A percentile compares a stretch with the other conserved stretches of the same genome.
These are phyloP conservation scores for Drosophila flavopinicola DNA, from an alignment of 2,888 invertebrate species.

Conservation along the genomic window DNA sequence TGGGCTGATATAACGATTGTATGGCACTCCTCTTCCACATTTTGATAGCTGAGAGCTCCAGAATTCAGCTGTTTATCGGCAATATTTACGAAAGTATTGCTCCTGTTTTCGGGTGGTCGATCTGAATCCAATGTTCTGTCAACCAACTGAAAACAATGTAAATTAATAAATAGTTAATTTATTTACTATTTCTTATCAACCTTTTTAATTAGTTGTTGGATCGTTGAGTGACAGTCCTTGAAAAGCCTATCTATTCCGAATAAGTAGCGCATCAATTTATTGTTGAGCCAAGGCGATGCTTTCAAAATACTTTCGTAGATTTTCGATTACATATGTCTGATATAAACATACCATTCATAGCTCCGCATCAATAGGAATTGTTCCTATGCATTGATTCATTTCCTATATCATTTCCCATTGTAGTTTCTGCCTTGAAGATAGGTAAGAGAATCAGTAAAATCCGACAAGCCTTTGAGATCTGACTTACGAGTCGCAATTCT, in stretches of 20 bases:
- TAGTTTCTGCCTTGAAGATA: conserved; percentile 9
- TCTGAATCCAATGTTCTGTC: conserved; percentile 35
- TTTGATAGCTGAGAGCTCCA: conserved; percentile 58
- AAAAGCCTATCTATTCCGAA: conserved; percentile 46
- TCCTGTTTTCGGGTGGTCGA: not conserved
- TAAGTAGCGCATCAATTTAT: conserved; percentile 36
- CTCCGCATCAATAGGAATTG: not conserved
- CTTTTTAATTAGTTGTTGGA: conserved; percentile 61
- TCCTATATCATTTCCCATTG: conserved; percentile 13
- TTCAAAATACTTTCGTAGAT: conserved; percentile 46
- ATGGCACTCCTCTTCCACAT: conserved; percentile 71
- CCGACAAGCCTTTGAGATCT: not conserved
- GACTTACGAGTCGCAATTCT: conserved; percentile 69
- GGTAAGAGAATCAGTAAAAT: no score
- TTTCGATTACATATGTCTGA: no score
- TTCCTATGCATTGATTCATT: conserved; percentile 2
- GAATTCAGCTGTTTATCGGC: conserved; percentile 58
- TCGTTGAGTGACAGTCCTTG: conserved; percentile 45
- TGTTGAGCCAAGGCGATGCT: conserved; percentile 69
- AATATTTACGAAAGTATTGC: conserved; percentile 54
- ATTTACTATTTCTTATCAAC: conserved; percentile 25
- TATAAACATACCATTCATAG: conserved; percentile 18
- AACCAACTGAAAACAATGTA: conserved; percentile 47
- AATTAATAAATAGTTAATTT: not conserved
- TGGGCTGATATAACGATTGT: conserved; percentile 70